Evolutionary conservation across 2,888 invertebrate genomes (phyloP), one percentile per base, ranked within the genome.

Genomic region (Mythimna pallens): DNA sequence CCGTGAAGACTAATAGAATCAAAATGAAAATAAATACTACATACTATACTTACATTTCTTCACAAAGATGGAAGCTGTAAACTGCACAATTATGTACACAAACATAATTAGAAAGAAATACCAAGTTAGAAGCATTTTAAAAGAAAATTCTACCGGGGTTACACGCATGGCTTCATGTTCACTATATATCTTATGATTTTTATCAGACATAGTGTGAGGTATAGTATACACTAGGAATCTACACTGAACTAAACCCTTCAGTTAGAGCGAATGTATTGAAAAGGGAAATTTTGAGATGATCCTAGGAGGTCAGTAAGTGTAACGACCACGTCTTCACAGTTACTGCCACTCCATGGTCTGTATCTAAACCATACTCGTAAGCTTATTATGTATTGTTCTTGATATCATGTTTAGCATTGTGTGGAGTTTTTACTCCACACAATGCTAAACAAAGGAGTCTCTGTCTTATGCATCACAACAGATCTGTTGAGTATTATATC

Each of bases 21-120:
- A 55, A 34, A 63, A 43, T 17, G 22, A 25, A 12, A 14, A 52
- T 12, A 52, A 12, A n/a, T 2, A 52, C 40, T 43, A n/a, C n/a
- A n/a, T n/a, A n/a, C 9, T 20, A 10, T 59, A 74, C 73, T 74
- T 30, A 74, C 77, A 43, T 17, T 25, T 59, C 5, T n/a, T 14
- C 25, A 61, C n/a, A 25, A 73, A 9, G 4, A 2, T 20, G n/a
- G 25, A 43, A 59, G 34, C n/a, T 10, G 43, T 54, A 6, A 54
- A 22, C 40, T 70, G 61, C 47, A 70, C 20, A 59, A 70, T 4
- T 14, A 17, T 40, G 40, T 50, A 62, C 30, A 50, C 54, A 9
- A 78, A n/a, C 1, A 75, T 36, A 22, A 78, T 1, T 9, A 75
- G 40, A 12, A 70, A 62, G 7, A 62, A 2, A 12, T 4, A 2